Percentiles rank a stretch among this genome's conserved stretches.
phyloP scores from a whole-genome alignment of 2,888 invertebrate species.

The Andrena camellia region DNA sequence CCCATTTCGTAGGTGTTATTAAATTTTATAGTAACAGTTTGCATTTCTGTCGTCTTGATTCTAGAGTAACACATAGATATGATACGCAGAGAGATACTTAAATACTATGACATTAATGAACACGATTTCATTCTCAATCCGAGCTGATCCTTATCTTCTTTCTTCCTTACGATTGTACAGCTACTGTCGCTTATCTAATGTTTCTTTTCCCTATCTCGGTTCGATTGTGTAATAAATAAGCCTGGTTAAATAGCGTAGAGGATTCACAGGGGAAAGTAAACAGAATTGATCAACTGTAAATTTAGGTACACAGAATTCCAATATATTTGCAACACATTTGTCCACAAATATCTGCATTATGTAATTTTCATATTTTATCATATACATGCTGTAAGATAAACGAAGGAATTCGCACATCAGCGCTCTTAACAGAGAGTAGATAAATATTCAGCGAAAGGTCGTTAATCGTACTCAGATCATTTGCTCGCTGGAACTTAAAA shows the following conservation, averaged over 20 bases:
- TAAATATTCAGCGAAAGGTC: background rate
- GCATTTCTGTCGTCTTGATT: background rate
- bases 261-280: background rate
- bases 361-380: too few relatives aligned
- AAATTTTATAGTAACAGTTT: background rate
- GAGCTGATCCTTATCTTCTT: background rate
- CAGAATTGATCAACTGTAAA: background rate
- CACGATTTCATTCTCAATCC: background rate
- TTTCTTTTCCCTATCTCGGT: constrained; percentile 3
- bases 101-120: background rate
- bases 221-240: constrained; percentile 3
- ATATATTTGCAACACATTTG: too few relatives aligned
- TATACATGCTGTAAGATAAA: too few relatives aligned
- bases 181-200: background rate
- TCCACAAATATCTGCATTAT: too few relatives aligned
- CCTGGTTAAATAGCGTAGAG: background rate
- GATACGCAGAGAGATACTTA: background rate
- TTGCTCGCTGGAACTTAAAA: background rate
- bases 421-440: background rate
- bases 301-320: background rate
- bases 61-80: background rate
- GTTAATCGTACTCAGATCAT: background rate
- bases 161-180: background rate
- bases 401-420: background rate
- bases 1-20: background rate